Base-by-base conservation (phyloP, 92 coral and sea anemone genomes). In the Phenganax stokvisi region DNA sequence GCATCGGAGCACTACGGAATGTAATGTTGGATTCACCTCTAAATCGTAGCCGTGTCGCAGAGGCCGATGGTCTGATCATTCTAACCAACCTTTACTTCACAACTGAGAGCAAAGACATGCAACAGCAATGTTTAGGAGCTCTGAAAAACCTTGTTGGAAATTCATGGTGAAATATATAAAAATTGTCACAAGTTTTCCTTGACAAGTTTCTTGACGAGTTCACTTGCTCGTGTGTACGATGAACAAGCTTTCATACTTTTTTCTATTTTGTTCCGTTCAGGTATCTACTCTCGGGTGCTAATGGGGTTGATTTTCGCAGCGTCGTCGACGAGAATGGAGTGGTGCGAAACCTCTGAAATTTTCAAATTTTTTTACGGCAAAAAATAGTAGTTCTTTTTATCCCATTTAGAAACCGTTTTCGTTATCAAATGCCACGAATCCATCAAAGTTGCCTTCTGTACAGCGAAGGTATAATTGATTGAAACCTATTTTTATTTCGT, bases 1-100 rank as follows among this genome's bases (percentile, higher is more conserved):
- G 93, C 25, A 58, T 91, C 6, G 98, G 98, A 10, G 84, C 89
- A 10, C 62, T 94, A n/a, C 92, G 90, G 59, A 94, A 87, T 75
- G 59, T 92, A 83, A 84, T 91, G 86, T 80, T 85, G 10, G 87
- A 86, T 11, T 71, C 89, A 7, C 62, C 85, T 29, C 74, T 90
- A 15, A 94, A 94, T 84, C 93, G 98, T 3, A 85, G 94, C 10
- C 97, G 97, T 0, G 82, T 85, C 66, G 92, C 89, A 0, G 97
- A 94, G 30, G 77, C 80, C 12, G 82, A 90, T 25, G 98, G 97
- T 11, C 78, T 94, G 8, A 74, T 80, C 13, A 77, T 91, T 10
- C 79, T 94, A 59, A 78, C 89, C 13, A 86, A 84, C 11, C 56
- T 91, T 8, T 90, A 94, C 81, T 74, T 66, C 71, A 82, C 74